These are phyloP conservation scores for Catocala sponsa DNA, from an alignment of 2,888 invertebrate genomes.

Conservation along the genomic window DNA sequence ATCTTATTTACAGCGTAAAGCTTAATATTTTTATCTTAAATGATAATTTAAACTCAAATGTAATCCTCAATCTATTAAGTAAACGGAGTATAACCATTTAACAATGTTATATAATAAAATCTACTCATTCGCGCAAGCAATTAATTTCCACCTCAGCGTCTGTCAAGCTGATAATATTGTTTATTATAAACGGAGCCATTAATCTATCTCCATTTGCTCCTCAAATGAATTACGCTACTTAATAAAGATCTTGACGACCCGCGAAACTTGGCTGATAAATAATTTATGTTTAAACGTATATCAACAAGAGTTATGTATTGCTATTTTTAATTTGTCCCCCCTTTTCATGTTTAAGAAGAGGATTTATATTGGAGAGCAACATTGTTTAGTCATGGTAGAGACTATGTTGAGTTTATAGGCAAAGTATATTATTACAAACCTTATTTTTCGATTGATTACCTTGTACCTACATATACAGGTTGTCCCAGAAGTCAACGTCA, in stretches of 20 bases:
- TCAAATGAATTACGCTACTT: constrained; percentile 68
- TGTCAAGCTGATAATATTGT: constrained; percentile 60
- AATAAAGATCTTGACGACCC: constrained; percentile 65
- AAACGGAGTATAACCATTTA: neutral
- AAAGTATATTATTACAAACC: no score
- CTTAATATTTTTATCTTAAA: no score
- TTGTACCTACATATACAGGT: no score
- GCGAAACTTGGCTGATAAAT: constrained; percentile 52
- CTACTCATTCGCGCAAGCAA: constrained; percentile 24
- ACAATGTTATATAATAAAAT: constrained; percentile 18
- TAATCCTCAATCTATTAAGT: no score
- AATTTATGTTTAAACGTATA: constrained; percentile 48
- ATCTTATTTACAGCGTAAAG: no score
- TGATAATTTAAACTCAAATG: no score
- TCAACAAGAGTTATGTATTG: constrained; percentile 26
- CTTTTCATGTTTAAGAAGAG: constrained; percentile 11
- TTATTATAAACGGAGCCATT: constrained; percentile 65
- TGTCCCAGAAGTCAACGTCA: no score
- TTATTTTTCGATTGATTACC: no score
- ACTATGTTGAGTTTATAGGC: neutral
- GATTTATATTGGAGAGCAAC: constrained; percentile 1
- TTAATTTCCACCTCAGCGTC: constrained; percentile 48
- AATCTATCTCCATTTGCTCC: constrained; percentile 61
- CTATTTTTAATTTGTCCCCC: constrained; percentile 22
- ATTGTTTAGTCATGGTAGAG: neutral